These are phyloP conservation scores for Coendou prehensilis DNA, from an alignment of 2,797 vertebrate species.

Conservation along the genomic window DNA sequence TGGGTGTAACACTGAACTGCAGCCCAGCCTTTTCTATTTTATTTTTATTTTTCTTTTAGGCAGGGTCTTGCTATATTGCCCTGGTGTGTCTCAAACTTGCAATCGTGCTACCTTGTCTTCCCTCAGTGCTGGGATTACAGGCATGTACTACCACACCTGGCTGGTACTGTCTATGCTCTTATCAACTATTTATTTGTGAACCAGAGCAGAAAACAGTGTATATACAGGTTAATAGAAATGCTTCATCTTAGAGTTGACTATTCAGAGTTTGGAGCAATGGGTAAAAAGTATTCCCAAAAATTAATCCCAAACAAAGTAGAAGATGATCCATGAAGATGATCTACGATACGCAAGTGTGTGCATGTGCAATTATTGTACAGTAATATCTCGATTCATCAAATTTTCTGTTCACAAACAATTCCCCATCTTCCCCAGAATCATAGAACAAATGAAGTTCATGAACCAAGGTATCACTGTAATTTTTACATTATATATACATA, in stretches of 20 bases:
- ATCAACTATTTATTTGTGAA: not conserved
- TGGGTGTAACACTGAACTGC: not conserved
- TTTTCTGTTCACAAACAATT: not conserved
- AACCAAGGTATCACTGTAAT: not conserved
- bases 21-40: not conserved
- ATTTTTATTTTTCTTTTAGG: not conserved
- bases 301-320: not conserved
- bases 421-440: not conserved
- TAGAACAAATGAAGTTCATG: not conserved
- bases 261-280: not conserved
- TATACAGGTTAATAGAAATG: not conserved
- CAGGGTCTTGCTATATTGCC: not conserved
- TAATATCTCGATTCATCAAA: not conserved
- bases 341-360: not conserved
- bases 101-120: not conserved
- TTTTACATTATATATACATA: too few species aligned
- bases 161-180: not conserved
- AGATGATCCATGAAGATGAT: not conserved
- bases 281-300: not conserved
- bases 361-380: not conserved
- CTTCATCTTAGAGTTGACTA: not conserved
- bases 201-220: not conserved
- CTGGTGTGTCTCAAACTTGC: not conserved
- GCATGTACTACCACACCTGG: not conserved
- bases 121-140: not conserved